phyloP scores from a whole-genome alignment of 1,140 invertebrate genomes.

The Matsumurasca onukii region DNA sequence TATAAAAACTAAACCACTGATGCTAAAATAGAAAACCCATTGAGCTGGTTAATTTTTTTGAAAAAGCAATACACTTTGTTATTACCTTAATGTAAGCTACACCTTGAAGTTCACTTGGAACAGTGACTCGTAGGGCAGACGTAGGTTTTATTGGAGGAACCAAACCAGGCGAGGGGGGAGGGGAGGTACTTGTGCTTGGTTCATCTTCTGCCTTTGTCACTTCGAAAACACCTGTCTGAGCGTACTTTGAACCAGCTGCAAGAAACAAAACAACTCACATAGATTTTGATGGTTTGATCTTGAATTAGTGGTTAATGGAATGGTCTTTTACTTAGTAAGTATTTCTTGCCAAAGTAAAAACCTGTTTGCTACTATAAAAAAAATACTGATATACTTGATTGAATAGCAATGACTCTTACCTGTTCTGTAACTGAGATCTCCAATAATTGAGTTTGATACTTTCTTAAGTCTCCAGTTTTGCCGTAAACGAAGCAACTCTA shows the following conservation, averaged over 20 bases:
- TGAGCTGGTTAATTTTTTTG: no score
- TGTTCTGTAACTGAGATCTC: constrained; percentile 93
- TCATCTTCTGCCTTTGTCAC: constrained; percentile 92
- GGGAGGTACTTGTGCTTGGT: constrained; percentile 54
- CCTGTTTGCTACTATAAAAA: no score
- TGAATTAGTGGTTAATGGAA: no score
- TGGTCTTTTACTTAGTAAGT: no score
- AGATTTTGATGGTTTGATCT: no score
- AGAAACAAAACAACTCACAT: no score
- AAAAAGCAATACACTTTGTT: no score
- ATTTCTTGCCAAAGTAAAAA: no score
- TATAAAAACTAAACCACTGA: no score
- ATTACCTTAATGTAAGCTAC: constrained; percentile 94
- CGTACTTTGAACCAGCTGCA: constrained; percentile 83
- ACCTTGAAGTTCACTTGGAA: constrained; percentile 92
- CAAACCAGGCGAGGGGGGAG: constrained; percentile 53
- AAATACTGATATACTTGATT: no score
- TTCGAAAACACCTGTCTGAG: constrained; percentile 93
- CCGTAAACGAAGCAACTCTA: constrained; percentile 83
- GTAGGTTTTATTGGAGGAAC: constrained; percentile 55
- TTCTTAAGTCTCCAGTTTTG: constrained; percentile 97
- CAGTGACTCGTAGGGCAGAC: constrained; percentile 86
- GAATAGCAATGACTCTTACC: constrained; percentile 49
- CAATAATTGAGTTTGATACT: constrained; percentile 92
- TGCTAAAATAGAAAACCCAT: no score